These are phyloP conservation scores for Syritta pipiens DNA, from an alignment of 2,888 invertebrate genomes.

Conservation along the genomic window DNA sequence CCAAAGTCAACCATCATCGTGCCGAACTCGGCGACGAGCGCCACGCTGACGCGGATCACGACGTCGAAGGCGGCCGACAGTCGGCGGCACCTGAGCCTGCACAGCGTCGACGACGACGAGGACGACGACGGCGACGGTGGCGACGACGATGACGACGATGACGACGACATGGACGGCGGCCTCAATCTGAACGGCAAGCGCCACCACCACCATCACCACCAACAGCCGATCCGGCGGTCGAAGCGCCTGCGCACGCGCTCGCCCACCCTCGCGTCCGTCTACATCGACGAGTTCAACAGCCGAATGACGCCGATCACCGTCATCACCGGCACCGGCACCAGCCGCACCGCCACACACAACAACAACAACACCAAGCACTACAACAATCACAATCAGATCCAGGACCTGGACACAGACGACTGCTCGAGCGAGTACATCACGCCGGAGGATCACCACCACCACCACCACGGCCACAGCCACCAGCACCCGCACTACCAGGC, in stretches of 20 bases:
- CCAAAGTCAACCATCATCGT: slow-evolving; percentile 57
- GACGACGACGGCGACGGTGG: slow-evolving; percentile 14
- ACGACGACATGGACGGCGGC: slow-evolving; percentile 15
- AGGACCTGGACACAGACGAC: slow-evolving; percentile 42
- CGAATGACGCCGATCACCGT: slow-evolving; percentile 53
- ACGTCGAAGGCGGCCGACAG: slow-evolving; percentile 20
- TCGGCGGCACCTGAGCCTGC: background rate
- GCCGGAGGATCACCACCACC: slow-evolving; percentile 40
- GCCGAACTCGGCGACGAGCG: slow-evolving; percentile 42
- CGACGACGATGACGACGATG: slow-evolving; percentile 37
- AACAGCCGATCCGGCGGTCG: slow-evolving; percentile 33
- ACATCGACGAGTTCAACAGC: slow-evolving; percentile 56
- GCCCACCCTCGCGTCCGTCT: slow-evolving; percentile 46
- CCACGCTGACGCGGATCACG: slow-evolving; percentile 48
- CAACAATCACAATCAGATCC: slow-evolving; percentile 37
- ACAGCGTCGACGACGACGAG: slow-evolving; percentile 8
- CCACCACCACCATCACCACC: slow-evolving; percentile 16
- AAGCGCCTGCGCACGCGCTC: slow-evolving; percentile 46
- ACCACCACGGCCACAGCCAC: no score
- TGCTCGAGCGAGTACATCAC: slow-evolving; percentile 49
- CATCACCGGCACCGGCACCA: slow-evolving; percentile 7
- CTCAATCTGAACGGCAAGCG: slow-evolving; percentile 33
- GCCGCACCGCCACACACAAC: background rate
- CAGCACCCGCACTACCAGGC: slow-evolving; percentile 34
- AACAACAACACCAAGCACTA: slow-evolving; percentile 47